Percentiles rank a stretch among this genome's conserved stretches.
phyloP scores from a whole-genome alignment of 2,888 invertebrate genomes.

The Protula sp. region DNA sequence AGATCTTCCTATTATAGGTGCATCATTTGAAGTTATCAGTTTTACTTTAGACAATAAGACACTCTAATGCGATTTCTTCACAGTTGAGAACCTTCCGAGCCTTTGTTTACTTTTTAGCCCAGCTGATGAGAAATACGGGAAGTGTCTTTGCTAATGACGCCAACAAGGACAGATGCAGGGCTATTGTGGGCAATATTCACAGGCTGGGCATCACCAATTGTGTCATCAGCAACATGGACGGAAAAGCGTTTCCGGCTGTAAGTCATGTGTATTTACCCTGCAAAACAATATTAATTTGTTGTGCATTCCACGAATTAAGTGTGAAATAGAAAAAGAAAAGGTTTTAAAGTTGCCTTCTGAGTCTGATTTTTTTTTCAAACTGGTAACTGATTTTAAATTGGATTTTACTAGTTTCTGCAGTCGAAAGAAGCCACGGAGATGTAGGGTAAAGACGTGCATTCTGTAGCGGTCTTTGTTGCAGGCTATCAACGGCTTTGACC shows the following conservation, averaged over 20 bases:
- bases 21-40: no score
- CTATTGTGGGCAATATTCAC: constrained; percentile 93
- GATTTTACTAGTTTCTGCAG: no score
- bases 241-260: constrained; percentile 71
- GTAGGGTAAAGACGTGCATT: no score
- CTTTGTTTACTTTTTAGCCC: no score
- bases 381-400: no score
- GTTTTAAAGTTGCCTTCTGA: background rate
- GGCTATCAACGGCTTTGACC: constrained; percentile 85
- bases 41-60: no score
- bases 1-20: no score
- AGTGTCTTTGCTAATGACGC: constrained; percentile 92
- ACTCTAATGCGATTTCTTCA: no score
- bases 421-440: no score
- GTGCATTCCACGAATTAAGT: background rate
- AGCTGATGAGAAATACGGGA: constrained; percentile 98
- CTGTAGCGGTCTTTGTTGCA: constrained; percentile 53
- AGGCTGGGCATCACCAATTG: constrained; percentile 92
- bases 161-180: constrained; percentile 72
- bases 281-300: background rate
- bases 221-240: constrained; percentile 83
- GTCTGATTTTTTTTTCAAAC: no score
- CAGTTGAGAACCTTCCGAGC: no score
- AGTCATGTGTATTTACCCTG: constrained; percentile 7
- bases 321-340: background rate